Evolutionary conservation across 2,888 invertebrate species (phyloP).

Genomic region (Nemotelus pantherinus): DNA sequence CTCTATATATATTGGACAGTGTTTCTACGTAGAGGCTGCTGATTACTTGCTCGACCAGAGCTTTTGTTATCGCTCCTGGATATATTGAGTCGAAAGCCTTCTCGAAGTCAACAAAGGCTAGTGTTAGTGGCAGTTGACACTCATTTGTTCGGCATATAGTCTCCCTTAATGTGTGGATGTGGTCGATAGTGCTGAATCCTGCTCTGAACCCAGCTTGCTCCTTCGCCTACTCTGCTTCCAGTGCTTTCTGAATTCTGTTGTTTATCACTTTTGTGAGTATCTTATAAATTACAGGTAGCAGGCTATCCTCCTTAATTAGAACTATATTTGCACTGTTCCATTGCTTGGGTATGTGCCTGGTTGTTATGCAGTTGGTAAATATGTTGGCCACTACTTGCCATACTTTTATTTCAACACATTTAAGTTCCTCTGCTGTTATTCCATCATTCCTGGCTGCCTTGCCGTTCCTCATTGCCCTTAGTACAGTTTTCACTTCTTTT

Average conservation of each 20-base stretch:
- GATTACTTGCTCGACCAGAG: not conserved
- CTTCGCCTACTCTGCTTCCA: not conserved
- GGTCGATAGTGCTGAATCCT: not conserved
- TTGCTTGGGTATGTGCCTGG: constrained; percentile 34
- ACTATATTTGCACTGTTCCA: constrained; percentile 50
- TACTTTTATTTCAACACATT: constrained; percentile 7
- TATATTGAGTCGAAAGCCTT: not conserved
- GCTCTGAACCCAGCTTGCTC: not conserved
- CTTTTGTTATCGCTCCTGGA: not conserved
- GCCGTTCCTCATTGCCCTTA: constrained; percentile 8
- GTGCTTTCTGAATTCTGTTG: not conserved
- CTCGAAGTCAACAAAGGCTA: no score
- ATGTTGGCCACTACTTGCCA: not conserved
- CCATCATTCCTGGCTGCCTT: constrained; percentile 26
- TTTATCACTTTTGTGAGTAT: not conserved
- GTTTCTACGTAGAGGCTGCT: not conserved
- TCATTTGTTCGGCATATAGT: not conserved
- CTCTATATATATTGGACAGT: not conserved
- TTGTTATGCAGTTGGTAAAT: not conserved
- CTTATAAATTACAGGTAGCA: not conserved
- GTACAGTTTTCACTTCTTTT: not conserved
- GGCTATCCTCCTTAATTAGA: constrained; percentile 33
- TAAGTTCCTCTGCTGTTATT: constrained; percentile 22
- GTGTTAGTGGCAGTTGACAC: not conserved
- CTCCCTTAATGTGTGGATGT: not conserved